phyloP scores from a whole-genome alignment of 2,888 invertebrate species.

The Heteropelma amictum region DNA sequence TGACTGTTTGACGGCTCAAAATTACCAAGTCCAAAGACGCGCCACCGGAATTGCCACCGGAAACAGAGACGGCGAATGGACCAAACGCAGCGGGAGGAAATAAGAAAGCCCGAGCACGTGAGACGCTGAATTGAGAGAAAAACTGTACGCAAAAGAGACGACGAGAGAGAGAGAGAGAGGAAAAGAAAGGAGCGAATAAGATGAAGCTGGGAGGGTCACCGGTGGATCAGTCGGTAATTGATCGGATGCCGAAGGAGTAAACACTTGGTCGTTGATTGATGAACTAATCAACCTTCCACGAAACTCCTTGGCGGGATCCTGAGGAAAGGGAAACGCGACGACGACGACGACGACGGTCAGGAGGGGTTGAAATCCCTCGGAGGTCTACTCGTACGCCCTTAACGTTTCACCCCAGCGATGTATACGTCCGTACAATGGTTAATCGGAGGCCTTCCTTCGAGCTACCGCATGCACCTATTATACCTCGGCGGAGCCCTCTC shows the following conservation, averaged over 20 bases:
- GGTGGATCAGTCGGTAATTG: conserved; percentile 72
- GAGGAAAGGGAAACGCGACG: neutral
- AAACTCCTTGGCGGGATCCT: conserved; percentile 54
- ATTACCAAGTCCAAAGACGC: conserved; percentile 60
- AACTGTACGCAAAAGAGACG: neutral
- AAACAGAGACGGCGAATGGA: too few relatives aligned
- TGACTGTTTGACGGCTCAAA: conserved; percentile 65
- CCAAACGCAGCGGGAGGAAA: neutral
- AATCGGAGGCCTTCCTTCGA: neutral
- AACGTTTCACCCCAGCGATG: conserved; percentile 19
- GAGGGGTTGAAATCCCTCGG: neutral
- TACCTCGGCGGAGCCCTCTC: conserved; percentile 12
- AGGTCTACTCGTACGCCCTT: neutral
- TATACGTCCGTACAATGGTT: conserved; percentile 9
- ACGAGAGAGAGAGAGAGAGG: conserved; percentile 7
- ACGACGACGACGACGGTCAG: neutral
- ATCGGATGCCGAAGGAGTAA: conserved; percentile 73
- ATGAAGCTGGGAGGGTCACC: conserved; percentile 46
- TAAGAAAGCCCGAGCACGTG: conserved; percentile 34
- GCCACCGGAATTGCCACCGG: conserved; percentile 25
- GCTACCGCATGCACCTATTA: conserved; percentile 8
- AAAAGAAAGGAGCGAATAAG: conserved; percentile 37
- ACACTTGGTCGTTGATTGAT: conserved; percentile 75
- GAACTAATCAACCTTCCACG: conserved; percentile 71
- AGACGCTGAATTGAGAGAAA: too few relatives aligned